Base-by-base conservation (phyloP, 2,888 invertebrate species). In the Aphrophora alni region DNA sequence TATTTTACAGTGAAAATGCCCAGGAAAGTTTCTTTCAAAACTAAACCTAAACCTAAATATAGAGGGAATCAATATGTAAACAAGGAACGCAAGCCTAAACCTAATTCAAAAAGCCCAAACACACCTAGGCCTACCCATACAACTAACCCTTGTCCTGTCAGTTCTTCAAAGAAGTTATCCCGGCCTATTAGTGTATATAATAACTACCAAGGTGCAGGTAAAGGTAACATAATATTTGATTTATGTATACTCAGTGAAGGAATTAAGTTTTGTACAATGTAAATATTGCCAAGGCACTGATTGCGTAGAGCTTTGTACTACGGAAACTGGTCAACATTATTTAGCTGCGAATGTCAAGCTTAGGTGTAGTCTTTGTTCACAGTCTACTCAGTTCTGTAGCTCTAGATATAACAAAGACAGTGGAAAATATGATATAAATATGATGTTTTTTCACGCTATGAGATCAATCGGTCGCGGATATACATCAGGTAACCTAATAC, bases 181-280 rank as follows among this genome's bases (percentile, higher is more conserved):
- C 27, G 21, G 28, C 70, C 70, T 77, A 25, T 28, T 25, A 70
- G 8, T 70, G 70, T 24, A n/a, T 77, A 77, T 26, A n/a, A n/a
- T n/a, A 77, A 14, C 5, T 77, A 77, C 14, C 21, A 77, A 70
- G 21, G 69, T 24, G 25, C 38, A 68, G 28, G 76, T 59, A 8
- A 76, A n/a, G 76, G 59, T 7, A 76, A 76, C 68, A n/a, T n/a
- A 68, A 76, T 76, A 10, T 76, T 76, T 76, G 51, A 76, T 28
- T 24, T 76, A 76, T 51, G 76, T 44, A 28, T 77, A 38, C 77
- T 77, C 10, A 70, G 38, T 77, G 33, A 68, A 25, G n/a, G 12
- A 3, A 12, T 25, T 77, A 77, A 77, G 69, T 69, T 28, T 27
- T 27, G 59, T 76, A 28, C 59, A n/a, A 38, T 14, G 33, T 76